phyloP scores from a whole-genome alignment of 2,888 invertebrate species.

The Mamestra brassicae region DNA sequence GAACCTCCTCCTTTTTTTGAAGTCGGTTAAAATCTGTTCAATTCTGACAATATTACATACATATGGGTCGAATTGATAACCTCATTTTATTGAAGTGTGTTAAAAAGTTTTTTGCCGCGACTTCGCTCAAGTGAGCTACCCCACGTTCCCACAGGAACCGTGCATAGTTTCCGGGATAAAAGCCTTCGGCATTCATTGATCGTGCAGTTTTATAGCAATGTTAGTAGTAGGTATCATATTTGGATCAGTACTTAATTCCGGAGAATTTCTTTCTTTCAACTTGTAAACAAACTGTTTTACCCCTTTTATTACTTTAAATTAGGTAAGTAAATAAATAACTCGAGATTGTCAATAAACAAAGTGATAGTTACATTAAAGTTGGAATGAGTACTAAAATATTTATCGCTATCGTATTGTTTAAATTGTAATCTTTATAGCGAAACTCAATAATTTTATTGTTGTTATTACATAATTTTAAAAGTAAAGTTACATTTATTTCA shows the following conservation, averaged over 20 bases:
- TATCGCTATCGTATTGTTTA: conserved; percentile 10
- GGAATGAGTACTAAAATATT: not conserved
- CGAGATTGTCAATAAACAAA: not conserved
- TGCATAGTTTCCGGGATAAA: not conserved
- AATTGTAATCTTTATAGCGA: conserved; percentile 19
- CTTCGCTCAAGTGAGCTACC: not conserved
- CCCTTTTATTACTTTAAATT: too few relatives aligned
- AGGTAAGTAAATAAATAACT: conserved; percentile 12
- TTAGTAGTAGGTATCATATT: not conserved
- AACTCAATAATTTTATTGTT: not conserved
- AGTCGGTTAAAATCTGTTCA: too few relatives aligned
- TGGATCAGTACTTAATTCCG: too few relatives aligned
- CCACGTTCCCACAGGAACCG: not conserved
- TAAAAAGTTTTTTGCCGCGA: not conserved
- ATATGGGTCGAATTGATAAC: too few relatives aligned
- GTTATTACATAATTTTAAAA: not conserved
- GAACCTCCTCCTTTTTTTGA: too few relatives aligned
- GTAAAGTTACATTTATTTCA: conserved; percentile 8
- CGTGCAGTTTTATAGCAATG: not conserved
- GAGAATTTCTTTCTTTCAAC: too few relatives aligned
- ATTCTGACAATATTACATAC: too few relatives aligned
- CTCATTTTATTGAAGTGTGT: not conserved
- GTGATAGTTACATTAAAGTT: conserved; percentile 8
- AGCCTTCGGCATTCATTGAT: not conserved
- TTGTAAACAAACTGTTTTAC: not conserved